Base-by-base conservation (phyloP, 92 coral and sea anemone genomes). In the Virgularia gustaviana region DNA sequence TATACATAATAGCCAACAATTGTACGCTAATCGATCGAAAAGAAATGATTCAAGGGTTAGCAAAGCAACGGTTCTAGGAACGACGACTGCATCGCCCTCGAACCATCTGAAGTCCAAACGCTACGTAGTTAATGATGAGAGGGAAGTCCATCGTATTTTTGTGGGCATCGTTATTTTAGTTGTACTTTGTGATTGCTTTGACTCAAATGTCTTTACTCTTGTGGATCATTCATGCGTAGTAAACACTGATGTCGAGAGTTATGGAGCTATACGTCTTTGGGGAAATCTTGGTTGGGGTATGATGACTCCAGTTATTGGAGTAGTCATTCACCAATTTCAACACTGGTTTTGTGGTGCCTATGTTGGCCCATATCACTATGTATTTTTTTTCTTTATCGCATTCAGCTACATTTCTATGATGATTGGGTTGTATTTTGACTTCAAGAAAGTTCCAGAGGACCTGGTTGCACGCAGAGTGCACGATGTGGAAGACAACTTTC, bases 201-300 rank as follows among this genome's bases (percentile, higher is more conserved):
- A 68, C 33, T 11, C 75, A 13, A 49, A 58, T 54, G 35, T 68
- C 28, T 49, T 68, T 22, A 68, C 60, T 1, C 54, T 68, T 45
- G 75, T 49, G 16, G 75, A 68, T 13, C 59, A 68, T 11, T 68
- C 75, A 7, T 68, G 61, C 55, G 55, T 32, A 16, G 75, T 33
- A 9, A 49, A 32, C 16, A 32, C 32, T 16, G 90, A 84, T 24
- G 77, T 45, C 22, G 45, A 81, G 8, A 86, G 83, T 52, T 89
- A 86, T 53, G 97, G 97, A 9, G 75, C 80, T 25, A 85, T 86
- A 20, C 83, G 95, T 37, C 66, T 86, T 63, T 91, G 87, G 86
- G 97, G 97, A 10, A 83, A 90, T 6, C 65, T 91, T 12, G 97
- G 97, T 41, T 91, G 97, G 97, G 95, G 91, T 0, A 7, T 86